A percentile compares a stretch with the other conserved stretches of the same genome.
These are phyloP conservation scores for Sternotherus odoratus DNA, from an alignment of 2,797 vertebrate genomes.

Conservation along the genomic window DNA sequence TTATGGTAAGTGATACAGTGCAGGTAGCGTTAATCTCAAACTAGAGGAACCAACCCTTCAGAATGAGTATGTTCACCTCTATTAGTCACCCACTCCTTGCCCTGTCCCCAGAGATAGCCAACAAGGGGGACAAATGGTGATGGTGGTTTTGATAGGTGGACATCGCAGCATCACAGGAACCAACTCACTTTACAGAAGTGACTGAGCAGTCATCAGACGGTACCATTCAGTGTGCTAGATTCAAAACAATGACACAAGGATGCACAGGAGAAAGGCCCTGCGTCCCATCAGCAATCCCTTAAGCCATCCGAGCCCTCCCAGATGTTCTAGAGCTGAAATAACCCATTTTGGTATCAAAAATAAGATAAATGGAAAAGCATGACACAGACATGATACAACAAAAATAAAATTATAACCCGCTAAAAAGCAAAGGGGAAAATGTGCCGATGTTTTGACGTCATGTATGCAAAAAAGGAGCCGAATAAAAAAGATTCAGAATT, in stretches of 20 bases:
- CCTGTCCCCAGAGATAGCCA: neutral
- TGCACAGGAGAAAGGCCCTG: neutral
- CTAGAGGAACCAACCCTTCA: accelerated
- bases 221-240: neutral
- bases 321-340: accelerated
- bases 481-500: neutral
- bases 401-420: neutral
- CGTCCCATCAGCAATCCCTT: accelerated
- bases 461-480: too few relatives aligned
- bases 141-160: accelerated
- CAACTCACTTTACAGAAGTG: neutral
- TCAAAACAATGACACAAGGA: neutral
- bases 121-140: accelerated
- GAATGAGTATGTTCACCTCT: neutral
- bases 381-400: neutral
- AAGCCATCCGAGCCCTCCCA: accelerated
- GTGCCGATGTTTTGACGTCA: accelerated
- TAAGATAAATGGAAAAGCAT: neutral
- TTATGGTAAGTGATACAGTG: neutral
- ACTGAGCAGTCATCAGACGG: accelerated
- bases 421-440: neutral
- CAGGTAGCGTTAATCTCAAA: neutral
- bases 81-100: accelerated
- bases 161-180: accelerated
- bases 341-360: neutral